Evolutionary conservation across 2,888 invertebrate genomes (phyloP).

Genomic region (Anodontia alba): DNA sequence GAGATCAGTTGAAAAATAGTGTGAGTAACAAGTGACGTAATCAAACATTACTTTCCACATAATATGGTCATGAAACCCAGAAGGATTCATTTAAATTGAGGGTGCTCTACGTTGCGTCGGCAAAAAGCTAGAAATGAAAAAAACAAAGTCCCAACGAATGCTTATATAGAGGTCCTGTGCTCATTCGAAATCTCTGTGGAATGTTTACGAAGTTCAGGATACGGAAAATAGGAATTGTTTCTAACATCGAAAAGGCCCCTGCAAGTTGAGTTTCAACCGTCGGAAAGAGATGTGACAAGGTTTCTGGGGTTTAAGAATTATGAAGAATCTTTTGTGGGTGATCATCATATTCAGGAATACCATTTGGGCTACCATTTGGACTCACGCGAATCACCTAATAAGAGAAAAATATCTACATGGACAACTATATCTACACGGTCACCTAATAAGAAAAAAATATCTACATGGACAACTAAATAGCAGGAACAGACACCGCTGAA

Average conservation of each 20-base stretch:
- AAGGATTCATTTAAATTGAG: slow-evolving; percentile 8
- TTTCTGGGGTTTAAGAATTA: slow-evolving; percentile 28
- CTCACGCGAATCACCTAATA: not conserved
- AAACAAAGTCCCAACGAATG: too few species aligned
- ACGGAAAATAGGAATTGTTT: slow-evolving; percentile 16
- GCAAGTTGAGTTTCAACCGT: slow-evolving; percentile 16
- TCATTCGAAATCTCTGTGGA: slow-evolving; percentile 29
- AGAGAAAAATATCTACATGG: not conserved
- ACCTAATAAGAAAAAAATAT: not conserved
- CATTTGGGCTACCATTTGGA: slow-evolving; percentile 19
- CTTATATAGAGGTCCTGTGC: slow-evolving; percentile 27
- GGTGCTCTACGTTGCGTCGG: slow-evolving; percentile 21
- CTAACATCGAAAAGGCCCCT: slow-evolving; percentile 30
- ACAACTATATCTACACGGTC: not conserved
- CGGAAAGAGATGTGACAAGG: slow-evolving; percentile 27
- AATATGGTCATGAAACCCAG: slow-evolving; percentile 26
- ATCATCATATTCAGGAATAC: slow-evolving; percentile 14
- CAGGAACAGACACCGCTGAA: not conserved
- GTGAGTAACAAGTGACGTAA: slow-evolving; percentile 6
- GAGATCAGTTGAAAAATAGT: slow-evolving; percentile 29
- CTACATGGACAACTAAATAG: not conserved
- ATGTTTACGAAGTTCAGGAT: slow-evolving; percentile 28
- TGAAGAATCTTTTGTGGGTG: not conserved
- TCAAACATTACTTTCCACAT: slow-evolving; percentile 34
- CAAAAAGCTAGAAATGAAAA: too few species aligned